Evolutionary conservation across 92 coral and sea anemone species (phyloP).

Genomic region (Epizoanthus scotinus): DNA sequence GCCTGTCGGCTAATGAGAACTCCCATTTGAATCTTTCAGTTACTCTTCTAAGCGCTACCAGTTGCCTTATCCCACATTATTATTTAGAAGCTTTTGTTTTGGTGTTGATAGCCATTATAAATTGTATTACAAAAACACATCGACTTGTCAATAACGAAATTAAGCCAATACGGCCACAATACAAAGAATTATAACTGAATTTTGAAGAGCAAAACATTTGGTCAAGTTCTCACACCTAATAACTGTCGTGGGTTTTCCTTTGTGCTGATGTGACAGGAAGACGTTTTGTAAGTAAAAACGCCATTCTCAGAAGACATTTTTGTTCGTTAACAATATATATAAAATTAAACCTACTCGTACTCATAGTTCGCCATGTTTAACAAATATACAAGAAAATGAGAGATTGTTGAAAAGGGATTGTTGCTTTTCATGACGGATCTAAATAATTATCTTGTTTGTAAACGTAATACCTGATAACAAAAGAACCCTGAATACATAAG

Average conservation of each 20-base stretch:
- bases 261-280: slow-evolving; percentile 1
- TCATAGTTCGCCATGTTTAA: not conserved
- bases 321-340: not conserved
- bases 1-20: slow-evolving; percentile 26
- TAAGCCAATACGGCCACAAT: slow-evolving; percentile 7
- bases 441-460: not conserved
- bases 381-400: not conserved
- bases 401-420: not conserved
- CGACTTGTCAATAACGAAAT: slow-evolving; percentile 6
- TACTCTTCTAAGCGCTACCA: not conserved
- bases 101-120: not conserved
- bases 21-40: slow-evolving; percentile 9
- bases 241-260: not conserved
- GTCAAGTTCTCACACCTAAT: slow-evolving; percentile 27
- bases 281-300: slow-evolving; percentile 15
- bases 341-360: slow-evolving; percentile 1
- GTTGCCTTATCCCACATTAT: slow-evolving; percentile 24
- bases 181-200: not conserved
- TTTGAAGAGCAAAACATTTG: slow-evolving; percentile 17
- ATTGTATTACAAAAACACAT: slow-evolving; percentile 1
- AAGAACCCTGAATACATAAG: not conserved
- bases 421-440: not conserved
- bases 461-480: not conserved
- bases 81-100: slow-evolving; percentile 7
- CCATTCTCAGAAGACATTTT: not conserved